Evolutionary conservation across 2,797 vertebrate genomes (phyloP).

Genomic region (Hozukius guyotensis): DNA sequence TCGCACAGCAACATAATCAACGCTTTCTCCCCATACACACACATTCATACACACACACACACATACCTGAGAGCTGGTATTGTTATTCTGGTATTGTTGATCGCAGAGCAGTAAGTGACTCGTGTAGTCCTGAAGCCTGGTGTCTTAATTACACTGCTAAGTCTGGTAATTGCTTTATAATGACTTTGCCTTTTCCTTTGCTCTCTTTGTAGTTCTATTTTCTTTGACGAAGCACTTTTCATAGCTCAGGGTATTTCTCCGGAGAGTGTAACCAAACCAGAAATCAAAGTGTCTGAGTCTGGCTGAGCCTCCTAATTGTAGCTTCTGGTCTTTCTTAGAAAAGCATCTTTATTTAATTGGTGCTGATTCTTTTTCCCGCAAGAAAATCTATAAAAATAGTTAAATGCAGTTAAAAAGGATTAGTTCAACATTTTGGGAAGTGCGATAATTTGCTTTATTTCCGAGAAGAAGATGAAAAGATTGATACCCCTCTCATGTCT

Average conservation of each 20-base stretch:
- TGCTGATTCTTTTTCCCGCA: neutral
- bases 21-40: neutral
- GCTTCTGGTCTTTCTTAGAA: neutral
- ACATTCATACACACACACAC: neutral
- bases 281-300: slow-evolving; percentile 15
- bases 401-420: neutral
- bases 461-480: neutral
- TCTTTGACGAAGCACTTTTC: slow-evolving; percentile 23
- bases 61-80: neutral
- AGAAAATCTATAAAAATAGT: neutral
- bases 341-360: neutral
- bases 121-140: slow-evolving; percentile 16
- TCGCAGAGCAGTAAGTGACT: slow-evolving; percentile 20
- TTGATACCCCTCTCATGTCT: neutral
- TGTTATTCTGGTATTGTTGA: slow-evolving; percentile 15
- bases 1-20: neutral
- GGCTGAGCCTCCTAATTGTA: neutral
- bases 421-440: neutral
- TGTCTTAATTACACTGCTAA: slow-evolving; percentile 42
- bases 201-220: slow-evolving; percentile 16
- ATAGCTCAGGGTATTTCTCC: slow-evolving; percentile 5
- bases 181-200: slow-evolving; percentile 35
- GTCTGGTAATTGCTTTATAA: slow-evolving; percentile 59
- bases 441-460: neutral
- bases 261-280: neutral